Percentiles rank a stretch among this genome's conserved stretches.
Conservation (phyloP, 2,113 vertebrate genomes). For the Turdus rufiventris region DNA sequence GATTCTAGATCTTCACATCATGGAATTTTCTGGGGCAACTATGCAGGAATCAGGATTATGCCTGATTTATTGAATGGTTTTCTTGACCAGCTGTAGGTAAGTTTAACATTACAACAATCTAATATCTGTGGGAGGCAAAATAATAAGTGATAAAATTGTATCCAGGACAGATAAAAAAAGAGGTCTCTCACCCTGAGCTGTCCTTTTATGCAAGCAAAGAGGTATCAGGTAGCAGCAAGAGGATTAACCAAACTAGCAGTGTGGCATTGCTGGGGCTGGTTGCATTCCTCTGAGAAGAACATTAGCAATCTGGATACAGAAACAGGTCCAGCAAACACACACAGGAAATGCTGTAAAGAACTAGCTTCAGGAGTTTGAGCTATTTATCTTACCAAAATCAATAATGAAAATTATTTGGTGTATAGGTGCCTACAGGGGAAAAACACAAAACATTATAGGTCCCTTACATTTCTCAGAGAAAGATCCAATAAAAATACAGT, state of each 20-base stretch:
- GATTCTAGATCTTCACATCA: background rate
- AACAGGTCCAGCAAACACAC: background rate
- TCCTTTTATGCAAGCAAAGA: fast-evolving
- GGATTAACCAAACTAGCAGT: background rate
- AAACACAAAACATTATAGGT: background rate
- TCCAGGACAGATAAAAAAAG: background rate
- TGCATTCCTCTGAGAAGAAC: background rate
- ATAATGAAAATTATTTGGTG: background rate
- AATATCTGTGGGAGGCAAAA: background rate
- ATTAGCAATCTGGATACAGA: background rate
- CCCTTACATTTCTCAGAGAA: background rate
- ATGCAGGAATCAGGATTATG: background rate
- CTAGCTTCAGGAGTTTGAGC: background rate
- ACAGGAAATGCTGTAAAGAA: background rate
- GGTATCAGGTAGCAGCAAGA: background rate
- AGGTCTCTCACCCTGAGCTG: background rate
- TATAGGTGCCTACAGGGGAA: background rate
- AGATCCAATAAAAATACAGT: background rate
- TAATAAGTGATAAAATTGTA: background rate
- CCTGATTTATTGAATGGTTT: background rate
- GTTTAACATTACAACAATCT: background rate
- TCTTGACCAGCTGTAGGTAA: background rate
- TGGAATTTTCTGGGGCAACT: background rate
- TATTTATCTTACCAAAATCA: background rate
- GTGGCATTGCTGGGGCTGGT: background rate